Evolutionary conservation across 2,797 vertebrate genomes (phyloP), one percentile per base, ranked within the genome.

Genomic region (Carapus acus): DNA sequence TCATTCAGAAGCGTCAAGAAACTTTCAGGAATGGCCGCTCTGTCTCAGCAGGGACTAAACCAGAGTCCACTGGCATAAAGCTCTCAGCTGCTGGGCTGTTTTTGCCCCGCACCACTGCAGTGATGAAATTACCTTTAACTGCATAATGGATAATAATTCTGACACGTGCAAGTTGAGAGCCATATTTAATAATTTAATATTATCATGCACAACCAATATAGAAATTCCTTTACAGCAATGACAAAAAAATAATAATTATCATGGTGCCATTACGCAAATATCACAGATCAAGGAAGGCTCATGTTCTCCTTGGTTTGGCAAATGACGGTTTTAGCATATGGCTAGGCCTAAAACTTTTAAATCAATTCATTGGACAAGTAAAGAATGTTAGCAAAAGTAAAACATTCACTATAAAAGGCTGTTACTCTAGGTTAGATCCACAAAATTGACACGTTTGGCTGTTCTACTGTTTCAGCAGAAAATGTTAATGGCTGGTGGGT

Each of bases 151-250:
- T n/a, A n/a, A n/a, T n/a, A n/a, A 27, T 29, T 24, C 24, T 64
- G 11, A 45, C 44, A 14, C 8, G 3, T 8, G 3, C 16, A 19
- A 56, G 45, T n/a, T 49, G 20, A 62, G 65, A 68, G 58, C 29
- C 48, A 70, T 62, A 41, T 77, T 79, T 83, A 83, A 85, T 83
- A 81, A 85, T 83, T 86, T 86, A 83, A 79, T 78, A 74, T 54
- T 66, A 76, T 52, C 82, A 85, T 85, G 82, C 81, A 81, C 64
- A 75, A 78, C 77, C 43, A 65, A 77, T 73, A 67, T 61, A 80
- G 70, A 83, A 83, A 81, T 69, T 69, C 60, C 43, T 84, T 76
- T 76, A 83, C 79, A 83, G 54, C 59, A 71, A 77, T 67, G 65
- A 80, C 76, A 69, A 49, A 56, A 48, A 61, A 54, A 54, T 60